Conservation (phyloP, 2,113 vertebrate genomes). For the Zosterops borbonicus region DNA sequence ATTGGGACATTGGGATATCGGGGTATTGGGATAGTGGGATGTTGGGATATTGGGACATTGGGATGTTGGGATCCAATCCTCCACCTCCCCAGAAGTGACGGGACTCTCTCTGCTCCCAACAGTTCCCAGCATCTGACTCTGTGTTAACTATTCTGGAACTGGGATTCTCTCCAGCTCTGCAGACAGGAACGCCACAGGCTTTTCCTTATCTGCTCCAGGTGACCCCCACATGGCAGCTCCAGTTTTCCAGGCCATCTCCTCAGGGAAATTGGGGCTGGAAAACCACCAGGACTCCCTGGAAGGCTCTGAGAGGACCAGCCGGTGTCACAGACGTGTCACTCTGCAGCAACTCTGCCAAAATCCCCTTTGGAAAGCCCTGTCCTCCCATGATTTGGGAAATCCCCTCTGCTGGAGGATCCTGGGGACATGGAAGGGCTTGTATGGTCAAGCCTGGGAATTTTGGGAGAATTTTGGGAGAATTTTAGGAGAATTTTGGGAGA, state of each 20-base stretch:
- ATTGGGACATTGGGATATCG: too few relatives aligned
- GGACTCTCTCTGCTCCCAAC: background rate
- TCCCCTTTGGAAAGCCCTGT: rapidly evolving
- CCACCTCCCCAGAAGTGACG: background rate
- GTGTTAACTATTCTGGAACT: background rate
- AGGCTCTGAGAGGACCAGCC: background rate
- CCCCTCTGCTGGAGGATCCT: background rate
- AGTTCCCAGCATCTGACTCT: background rate
- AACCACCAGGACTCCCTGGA: background rate
- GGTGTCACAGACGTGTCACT: background rate
- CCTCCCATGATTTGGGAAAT: background rate
- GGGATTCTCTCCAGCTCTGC: background rate
- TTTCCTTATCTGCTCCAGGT: background rate
- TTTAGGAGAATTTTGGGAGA: background rate
- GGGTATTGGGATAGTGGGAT: too few relatives aligned
- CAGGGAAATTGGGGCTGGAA: background rate
- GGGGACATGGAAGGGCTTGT: rapidly evolving
- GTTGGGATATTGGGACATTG: background rate
- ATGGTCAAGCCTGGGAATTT: background rate
- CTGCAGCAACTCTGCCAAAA: background rate
- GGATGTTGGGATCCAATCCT: background rate
- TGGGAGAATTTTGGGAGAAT: background rate
- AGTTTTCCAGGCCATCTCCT: too few relatives aligned
- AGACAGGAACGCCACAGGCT: background rate
- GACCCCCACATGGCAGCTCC: background rate